Evolutionary conservation across 2,888 invertebrate genomes (phyloP).

Genomic region (Coenonympha glycerion): DNA sequence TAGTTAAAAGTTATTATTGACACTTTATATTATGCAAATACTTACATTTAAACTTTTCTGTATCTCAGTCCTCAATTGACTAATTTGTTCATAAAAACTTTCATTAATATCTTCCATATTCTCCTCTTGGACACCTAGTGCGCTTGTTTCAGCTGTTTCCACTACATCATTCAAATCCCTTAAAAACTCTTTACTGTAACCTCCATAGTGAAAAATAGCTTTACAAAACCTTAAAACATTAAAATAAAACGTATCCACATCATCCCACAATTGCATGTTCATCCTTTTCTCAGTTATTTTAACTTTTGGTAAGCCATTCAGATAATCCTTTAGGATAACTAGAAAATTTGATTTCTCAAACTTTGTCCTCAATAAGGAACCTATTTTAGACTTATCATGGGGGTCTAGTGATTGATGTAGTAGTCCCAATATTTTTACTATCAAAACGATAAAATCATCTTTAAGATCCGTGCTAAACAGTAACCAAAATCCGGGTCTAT

Average conservation of each 20-base stretch:
- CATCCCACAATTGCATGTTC: constrained; percentile 63
- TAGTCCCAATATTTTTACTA: constrained; percentile 59
- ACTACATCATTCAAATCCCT: constrained; percentile 45
- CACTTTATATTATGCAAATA: too few species aligned
- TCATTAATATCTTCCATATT: constrained; percentile 63
- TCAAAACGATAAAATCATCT: constrained; percentile 66
- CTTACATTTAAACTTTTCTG: constrained; percentile 41
- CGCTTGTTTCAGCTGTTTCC: constrained; percentile 49
- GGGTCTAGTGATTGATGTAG: constrained; percentile 51
- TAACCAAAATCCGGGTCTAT: constrained; percentile 64
- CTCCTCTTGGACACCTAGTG: constrained; percentile 48
- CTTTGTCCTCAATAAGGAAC: constrained; percentile 38
- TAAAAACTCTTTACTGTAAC: constrained; percentile 39
- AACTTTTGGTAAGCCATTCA: constrained; percentile 48
- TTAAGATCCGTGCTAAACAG: constrained; percentile 58
- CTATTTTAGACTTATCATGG: constrained; percentile 52
- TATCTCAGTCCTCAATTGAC: constrained; percentile 38
- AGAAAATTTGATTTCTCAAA: constrained; percentile 47
- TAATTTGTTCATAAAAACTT: constrained; percentile 53
- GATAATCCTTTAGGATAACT: constrained; percentile 45
- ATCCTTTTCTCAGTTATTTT: constrained; percentile 56
- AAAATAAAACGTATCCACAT: constrained; percentile 53
- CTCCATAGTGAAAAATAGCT: constrained; percentile 48
- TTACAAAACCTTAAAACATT: constrained; percentile 48
- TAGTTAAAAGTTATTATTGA: too few species aligned